Conservation (phyloP, 2,113 vertebrate species). For the Vidua chalybeata region DNA sequence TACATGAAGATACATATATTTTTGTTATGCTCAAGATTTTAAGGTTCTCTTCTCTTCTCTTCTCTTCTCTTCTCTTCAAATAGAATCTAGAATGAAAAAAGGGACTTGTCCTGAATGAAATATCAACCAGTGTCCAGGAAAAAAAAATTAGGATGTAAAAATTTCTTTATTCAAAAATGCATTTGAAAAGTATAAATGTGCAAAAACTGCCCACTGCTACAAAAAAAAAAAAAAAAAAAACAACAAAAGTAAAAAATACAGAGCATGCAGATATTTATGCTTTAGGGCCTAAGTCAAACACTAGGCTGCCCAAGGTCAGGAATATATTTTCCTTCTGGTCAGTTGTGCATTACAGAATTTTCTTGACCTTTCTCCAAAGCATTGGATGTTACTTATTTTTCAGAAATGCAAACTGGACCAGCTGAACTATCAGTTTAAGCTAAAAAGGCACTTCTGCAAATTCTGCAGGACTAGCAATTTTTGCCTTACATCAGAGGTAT, state of each 20-base stretch:
- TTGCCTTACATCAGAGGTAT: background rate
- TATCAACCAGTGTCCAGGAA: background rate
- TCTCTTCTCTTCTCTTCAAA: background rate
- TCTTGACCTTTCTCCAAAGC: background rate
- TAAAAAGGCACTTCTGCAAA: background rate
- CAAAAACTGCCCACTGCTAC: background rate
- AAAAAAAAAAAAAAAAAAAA: background rate
- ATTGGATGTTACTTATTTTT: background rate
- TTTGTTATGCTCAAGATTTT: background rate
- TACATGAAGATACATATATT: background rate
- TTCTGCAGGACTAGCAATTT: background rate
- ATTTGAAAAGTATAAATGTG: background rate
- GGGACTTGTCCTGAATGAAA: background rate
- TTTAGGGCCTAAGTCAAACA: background rate
- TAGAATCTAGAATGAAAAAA: background rate
- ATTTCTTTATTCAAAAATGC: background rate
- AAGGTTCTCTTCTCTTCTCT: background rate
- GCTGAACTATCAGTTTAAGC: background rate
- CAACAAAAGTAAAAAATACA: background rate
- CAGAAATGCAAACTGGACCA: background rate
- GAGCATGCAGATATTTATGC: background rate
- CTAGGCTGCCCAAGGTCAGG: background rate
- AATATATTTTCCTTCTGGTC: background rate
- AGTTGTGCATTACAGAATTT: background rate
- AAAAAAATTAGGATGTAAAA: background rate